These are phyloP conservation scores for Toxotes chatareus DNA, from an alignment of 2,113 vertebrate genomes.

Conservation along the genomic window DNA sequence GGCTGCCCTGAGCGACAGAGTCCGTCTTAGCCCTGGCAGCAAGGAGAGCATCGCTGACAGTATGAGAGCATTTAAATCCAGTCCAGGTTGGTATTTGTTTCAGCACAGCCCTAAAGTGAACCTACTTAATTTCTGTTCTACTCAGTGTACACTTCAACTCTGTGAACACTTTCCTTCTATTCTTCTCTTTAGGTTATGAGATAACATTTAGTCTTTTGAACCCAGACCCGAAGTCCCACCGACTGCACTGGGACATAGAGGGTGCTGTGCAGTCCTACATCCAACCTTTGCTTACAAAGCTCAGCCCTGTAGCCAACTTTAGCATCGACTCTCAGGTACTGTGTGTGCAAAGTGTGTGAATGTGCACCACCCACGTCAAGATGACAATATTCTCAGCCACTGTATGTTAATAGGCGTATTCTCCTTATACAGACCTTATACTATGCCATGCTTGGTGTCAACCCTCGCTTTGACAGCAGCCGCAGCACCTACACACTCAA, in stretches of 20 bases:
- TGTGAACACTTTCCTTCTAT: neutral
- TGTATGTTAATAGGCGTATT: neutral
- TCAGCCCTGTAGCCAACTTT: conserved; percentile 91
- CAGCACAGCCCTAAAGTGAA: neutral
- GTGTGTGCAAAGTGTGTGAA: conserved; percentile 2
- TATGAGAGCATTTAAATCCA: conserved; percentile 94
- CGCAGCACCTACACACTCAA: conserved; percentile 89
- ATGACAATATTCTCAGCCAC: neutral
- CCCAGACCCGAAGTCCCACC: conserved; percentile 93
- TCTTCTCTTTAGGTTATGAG: conserved; percentile 88
- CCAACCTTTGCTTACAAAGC: conserved; percentile 90
- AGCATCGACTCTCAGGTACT: conserved; percentile 96
- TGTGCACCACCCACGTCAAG: neutral
- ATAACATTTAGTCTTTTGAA: conserved; percentile 97
- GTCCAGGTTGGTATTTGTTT: conserved; percentile 86
- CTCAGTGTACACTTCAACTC: neutral
- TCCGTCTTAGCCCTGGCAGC: conserved; percentile 84
- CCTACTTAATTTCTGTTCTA: neutral
- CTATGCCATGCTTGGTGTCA: conserved; percentile 92
- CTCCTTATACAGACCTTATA: conserved; percentile 87
- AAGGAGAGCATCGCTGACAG: conserved; percentile 85
- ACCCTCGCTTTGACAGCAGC: conserved; percentile 89
- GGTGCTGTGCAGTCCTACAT: conserved; percentile 88
- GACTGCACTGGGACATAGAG: conserved; percentile 92
- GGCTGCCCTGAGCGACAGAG: conserved; percentile 87